Base-by-base conservation (phyloP, 2,888 invertebrate genomes). In the Suillia variegata region DNA sequence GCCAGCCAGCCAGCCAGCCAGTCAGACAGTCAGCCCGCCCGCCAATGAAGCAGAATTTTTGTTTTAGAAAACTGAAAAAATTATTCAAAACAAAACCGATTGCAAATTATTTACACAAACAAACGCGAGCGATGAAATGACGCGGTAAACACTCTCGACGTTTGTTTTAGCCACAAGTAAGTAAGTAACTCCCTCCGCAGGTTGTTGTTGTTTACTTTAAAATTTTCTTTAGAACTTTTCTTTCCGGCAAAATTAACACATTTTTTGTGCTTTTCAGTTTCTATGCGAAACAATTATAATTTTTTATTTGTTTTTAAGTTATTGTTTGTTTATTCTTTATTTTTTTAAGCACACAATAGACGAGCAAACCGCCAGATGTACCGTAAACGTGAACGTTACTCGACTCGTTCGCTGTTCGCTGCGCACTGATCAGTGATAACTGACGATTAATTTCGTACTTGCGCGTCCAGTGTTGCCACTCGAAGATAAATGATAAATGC, bases 191-290 rank as follows among this genome's bases (percentile, higher is more conserved):
- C n/a, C n/a, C n/a, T 34, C 53, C 38, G 53, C 58, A 54, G 58
- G 54, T 58, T 34, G 48, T 48, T 48, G 48, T 48, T 48, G 58
- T 58, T 58, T 58, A 53, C 58, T 58, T 58, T 48, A 38, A 20
- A 42, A 17, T 42, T 42, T 42, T 15, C 5, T 42, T 42, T 42
- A 10, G 42, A 42, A 42, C 13, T 42, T 26, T 26, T n/a, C 10
- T 26, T 26, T 26, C 26, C 26, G 10, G 26, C 5, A 26, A n/a
- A n/a, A n/a, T n/a, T n/a, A n/a, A n/a, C n/a, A n/a, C n/a, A n/a
- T n/a, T n/a, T n/a, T n/a, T n/a, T n/a, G n/a, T n/a, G 26, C 13
- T n/a, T 18, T 15, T 31, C 21, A 21, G 18, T 17, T 42, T 42
- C 45, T 42, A 15, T 24, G 20, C 26, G 4, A 13, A 34, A 20